These are phyloP conservation scores for Chrysocyon brachyurus DNA, from an alignment of 2,797 vertebrate genomes.

Conservation along the genomic window DNA sequence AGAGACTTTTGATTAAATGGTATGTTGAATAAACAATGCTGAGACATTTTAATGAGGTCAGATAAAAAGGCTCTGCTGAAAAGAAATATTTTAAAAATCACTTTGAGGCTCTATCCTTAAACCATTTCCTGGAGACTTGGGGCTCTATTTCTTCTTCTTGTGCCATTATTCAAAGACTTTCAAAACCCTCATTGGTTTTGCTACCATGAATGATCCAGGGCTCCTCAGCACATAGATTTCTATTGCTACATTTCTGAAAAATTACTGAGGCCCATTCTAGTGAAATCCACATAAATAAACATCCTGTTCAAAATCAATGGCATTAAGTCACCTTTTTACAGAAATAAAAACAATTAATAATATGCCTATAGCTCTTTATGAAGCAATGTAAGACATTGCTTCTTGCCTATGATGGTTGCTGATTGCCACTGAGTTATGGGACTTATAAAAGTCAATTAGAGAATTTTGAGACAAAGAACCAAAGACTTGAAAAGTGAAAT, in stretches of 20 bases:
- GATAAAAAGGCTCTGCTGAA: conserved; percentile 78
- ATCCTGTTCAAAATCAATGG: not conserved
- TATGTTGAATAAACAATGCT: conserved; percentile 80
- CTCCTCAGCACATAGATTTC: not conserved
- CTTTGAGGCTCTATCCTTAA: not conserved
- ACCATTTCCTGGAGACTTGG: not conserved
- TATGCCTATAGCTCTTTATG: not conserved
- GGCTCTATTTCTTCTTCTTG: not conserved
- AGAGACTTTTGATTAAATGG: conserved; percentile 84
- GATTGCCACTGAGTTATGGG: not conserved
- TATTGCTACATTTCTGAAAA: conserved; percentile 20
- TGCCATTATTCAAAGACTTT: not conserved
- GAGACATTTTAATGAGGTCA: conserved; percentile 83
- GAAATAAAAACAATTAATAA: conserved; percentile 3
- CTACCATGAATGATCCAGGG: not conserved
- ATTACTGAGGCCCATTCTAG: not conserved
- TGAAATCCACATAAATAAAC: not conserved
- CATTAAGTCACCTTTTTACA: not conserved
- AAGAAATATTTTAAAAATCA: conserved; percentile 67
- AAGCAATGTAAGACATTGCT: not conserved
- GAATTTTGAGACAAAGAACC: not conserved
- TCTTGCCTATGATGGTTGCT: not conserved
- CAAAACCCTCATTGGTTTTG: not conserved
- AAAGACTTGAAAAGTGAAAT: not conserved
- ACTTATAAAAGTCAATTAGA: not conserved